A percentile compares a stretch with the other conserved stretches of the same genome.
These are phyloP conservation scores for Chelmon rostratus DNA, from an alignment of 2,797 vertebrate genomes.

Conservation along the genomic window DNA sequence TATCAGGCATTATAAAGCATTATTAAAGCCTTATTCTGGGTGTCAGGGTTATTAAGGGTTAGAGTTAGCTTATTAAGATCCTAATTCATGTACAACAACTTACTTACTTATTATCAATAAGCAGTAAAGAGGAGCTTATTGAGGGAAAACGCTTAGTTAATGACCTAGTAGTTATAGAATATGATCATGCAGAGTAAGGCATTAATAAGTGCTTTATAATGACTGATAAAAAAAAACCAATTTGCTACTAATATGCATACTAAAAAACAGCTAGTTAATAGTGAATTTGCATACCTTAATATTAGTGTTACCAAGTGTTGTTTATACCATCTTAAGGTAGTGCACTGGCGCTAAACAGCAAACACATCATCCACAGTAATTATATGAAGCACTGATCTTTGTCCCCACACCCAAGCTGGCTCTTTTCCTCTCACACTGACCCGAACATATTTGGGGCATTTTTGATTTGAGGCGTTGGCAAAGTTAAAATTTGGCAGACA, in stretches of 20 bases:
- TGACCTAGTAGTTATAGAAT: no score
- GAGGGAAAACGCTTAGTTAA: no score
- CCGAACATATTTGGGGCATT: slow-evolving; percentile 56
- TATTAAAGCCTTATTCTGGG: no score
- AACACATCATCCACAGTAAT: background rate
- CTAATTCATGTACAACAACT: no score
- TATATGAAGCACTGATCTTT: slow-evolving; percentile 25
- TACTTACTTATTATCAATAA: no score
- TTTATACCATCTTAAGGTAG: no score
- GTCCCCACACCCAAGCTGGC: slow-evolving; percentile 13
- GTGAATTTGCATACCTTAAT: background rate
- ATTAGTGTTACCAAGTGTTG: no score
- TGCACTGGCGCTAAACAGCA: background rate
- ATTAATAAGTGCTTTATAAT: background rate
- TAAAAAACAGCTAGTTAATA: background rate
- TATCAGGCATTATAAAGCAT: no score
- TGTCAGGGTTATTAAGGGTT: no score
- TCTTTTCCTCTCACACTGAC: slow-evolving; percentile 36
- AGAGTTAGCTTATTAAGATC: no score
- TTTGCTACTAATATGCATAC: background rate
- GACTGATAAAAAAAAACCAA: background rate
- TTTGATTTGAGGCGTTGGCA: slow-evolving; percentile 71
- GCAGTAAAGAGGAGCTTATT: no score
- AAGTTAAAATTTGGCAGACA: slow-evolving; percentile 73
- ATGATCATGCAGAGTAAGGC: no score